Evolutionary conservation across 1,140 invertebrate species (phyloP).

Genomic region (Centruroides vittatus): DNA sequence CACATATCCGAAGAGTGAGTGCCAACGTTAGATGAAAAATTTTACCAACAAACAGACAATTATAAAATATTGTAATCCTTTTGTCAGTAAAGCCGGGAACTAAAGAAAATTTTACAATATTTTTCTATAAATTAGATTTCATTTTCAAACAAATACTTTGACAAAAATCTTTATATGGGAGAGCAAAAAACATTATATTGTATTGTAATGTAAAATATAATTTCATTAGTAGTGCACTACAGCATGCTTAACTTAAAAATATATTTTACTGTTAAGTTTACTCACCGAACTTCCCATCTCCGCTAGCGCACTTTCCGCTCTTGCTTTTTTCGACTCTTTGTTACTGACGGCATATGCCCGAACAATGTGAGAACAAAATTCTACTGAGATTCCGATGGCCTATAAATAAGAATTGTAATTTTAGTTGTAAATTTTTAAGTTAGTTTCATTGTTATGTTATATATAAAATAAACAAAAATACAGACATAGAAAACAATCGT

Average conservation of each 20-base stretch:
- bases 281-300: conserved; percentile 72
- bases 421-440: background rate
- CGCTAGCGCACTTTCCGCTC: conserved; percentile 53
- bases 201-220: too few species aligned
- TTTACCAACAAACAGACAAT: too few species aligned
- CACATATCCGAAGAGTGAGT: too few species aligned
- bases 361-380: conserved; percentile 84
- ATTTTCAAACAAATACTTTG: too few species aligned
- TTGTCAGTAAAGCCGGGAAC: too few species aligned
- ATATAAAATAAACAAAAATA: background rate
- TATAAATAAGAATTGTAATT: conserved; percentile 21
- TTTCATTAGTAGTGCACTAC: too few species aligned
- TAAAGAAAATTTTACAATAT: too few species aligned
- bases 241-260: background rate
- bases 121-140: too few species aligned
- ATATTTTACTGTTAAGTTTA: background rate
- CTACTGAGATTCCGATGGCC: conserved; percentile 81
- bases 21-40: too few species aligned
- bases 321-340: conserved; percentile 40
- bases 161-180: too few species aligned
- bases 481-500: too few species aligned
- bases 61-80: too few species aligned
- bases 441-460: background rate
- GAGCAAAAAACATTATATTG: background rate
- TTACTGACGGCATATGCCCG: conserved; percentile 56